A percentile compares a stretch with the other conserved stretches of the same genome.
phyloP scores from a whole-genome alignment of 2,113 vertebrate species.

The Festucalex cinctus region DNA sequence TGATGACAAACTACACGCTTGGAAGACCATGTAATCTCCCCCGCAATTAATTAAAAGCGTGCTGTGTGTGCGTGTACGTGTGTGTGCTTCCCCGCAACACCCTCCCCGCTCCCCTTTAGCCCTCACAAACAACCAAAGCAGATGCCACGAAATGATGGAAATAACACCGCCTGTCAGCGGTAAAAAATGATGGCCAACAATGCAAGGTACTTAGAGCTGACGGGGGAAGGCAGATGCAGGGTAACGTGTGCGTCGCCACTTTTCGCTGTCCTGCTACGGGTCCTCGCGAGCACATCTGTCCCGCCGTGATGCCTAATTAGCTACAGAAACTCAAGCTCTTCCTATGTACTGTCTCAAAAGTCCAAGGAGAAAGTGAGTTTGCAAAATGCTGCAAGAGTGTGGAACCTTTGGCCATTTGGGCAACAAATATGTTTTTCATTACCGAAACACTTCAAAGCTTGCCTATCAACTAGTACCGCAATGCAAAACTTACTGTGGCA shows the following conservation, averaged over 20 bases:
- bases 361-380: conserved; percentile 36
- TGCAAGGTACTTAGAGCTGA: conserved; percentile 85
- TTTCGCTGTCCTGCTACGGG: conserved; percentile 76
- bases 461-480: too few species aligned
- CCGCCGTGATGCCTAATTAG: conserved; percentile 82
- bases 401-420: neutral
- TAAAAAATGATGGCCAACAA: conserved; percentile 98
- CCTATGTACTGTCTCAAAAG: neutral
- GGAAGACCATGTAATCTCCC: conserved; percentile 99
- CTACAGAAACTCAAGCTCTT: conserved; percentile 60
- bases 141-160: conserved; percentile 94
- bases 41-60: conserved; percentile 99
- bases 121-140: conserved; percentile 76
- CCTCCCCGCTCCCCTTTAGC: conserved; percentile 28
- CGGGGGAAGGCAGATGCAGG: conserved; percentile 83
- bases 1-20: conserved; percentile 99
- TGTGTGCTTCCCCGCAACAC: conserved; percentile 1
- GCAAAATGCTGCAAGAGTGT: neutral
- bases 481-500: neutral
- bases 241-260: conserved; percentile 77
- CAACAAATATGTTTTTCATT: too few species aligned
- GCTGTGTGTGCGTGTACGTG: conserved; percentile 53
- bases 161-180: conserved; percentile 93
- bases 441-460: too few species aligned
- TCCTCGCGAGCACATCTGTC: conserved; percentile 84